These are phyloP conservation scores for Azemiops feae DNA, from an alignment of 2,113 vertebrate genomes.

Conservation along the genomic window DNA sequence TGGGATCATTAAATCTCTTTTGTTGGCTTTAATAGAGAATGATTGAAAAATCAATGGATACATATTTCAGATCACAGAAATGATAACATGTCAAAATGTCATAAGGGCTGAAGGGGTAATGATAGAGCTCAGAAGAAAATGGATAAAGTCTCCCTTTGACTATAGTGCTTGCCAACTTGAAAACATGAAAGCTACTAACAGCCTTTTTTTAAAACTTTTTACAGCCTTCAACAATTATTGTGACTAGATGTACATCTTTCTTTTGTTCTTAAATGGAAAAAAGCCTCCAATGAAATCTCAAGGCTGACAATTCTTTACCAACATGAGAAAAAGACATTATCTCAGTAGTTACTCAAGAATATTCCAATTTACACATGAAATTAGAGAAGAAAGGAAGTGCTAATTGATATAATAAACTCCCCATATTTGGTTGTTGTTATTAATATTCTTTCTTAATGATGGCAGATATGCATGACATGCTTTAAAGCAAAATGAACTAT, in stretches of 20 bases:
- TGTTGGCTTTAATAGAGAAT: slow-evolving; percentile 66
- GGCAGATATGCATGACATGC: slow-evolving; percentile 29
- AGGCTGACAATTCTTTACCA: slow-evolving; percentile 47
- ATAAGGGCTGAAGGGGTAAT: slow-evolving; percentile 67
- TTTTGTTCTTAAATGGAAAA: slow-evolving; percentile 37
- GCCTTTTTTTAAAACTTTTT: slow-evolving; percentile 54
- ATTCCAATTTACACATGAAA: slow-evolving; percentile 37
- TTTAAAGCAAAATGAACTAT: background rate
- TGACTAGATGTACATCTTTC: slow-evolving; percentile 46
- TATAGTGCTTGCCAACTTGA: slow-evolving; percentile 58
- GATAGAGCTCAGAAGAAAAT: slow-evolving; percentile 59
- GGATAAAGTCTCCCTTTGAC: slow-evolving; percentile 61
- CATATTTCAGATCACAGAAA: slow-evolving; percentile 67
- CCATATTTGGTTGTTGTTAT: slow-evolving; percentile 1
- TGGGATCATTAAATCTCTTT: slow-evolving; percentile 70
- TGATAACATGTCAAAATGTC: slow-evolving; percentile 73
- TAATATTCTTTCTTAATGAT: slow-evolving; percentile 14
- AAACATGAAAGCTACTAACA: slow-evolving; percentile 63
- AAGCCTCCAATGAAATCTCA: slow-evolving; percentile 66
- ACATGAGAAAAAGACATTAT: slow-evolving; percentile 42
- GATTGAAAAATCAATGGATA: slow-evolving; percentile 71
- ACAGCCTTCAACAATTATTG: slow-evolving; percentile 68
- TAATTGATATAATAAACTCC: slow-evolving; percentile 38
- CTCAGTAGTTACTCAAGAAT: slow-evolving; percentile 39
- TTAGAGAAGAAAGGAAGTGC: slow-evolving; percentile 20